Evolutionary conservation across 2,113 vertebrate species (phyloP).

Genomic region (Sander vitreus): DNA sequence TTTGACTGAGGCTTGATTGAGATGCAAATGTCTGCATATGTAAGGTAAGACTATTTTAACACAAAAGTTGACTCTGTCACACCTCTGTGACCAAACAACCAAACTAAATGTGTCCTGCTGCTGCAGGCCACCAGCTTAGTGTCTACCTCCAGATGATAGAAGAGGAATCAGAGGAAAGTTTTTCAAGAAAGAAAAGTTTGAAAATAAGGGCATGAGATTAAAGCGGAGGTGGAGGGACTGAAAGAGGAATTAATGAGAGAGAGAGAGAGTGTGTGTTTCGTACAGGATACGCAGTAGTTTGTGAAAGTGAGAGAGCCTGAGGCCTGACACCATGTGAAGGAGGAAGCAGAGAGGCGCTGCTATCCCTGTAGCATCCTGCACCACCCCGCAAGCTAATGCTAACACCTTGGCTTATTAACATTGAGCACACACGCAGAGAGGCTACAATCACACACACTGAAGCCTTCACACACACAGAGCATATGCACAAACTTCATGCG

Average conservation of each 20-base stretch:
- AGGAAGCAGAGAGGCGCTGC: constrained; percentile 67
- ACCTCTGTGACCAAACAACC: constrained; percentile 8
- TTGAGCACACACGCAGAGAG: constrained; percentile 1
- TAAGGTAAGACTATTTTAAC: neutral
- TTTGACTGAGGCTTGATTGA: no score
- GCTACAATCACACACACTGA: constrained; percentile 18
- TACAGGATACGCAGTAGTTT: neutral
- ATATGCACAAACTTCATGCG: constrained; percentile 12
- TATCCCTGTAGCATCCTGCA: constrained; percentile 63
- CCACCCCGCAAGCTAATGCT: constrained; percentile 65
- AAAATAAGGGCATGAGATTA: constrained; percentile 47
- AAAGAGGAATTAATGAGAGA: neutral
- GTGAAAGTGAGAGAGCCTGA: constrained; percentile 41
- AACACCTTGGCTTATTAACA: constrained; percentile 67
- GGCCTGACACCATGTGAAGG: constrained; percentile 35
- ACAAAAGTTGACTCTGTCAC: constrained; percentile 5
- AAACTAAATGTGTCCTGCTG: neutral
- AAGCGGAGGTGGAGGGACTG: constrained; percentile 33
- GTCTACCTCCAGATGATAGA: neutral
- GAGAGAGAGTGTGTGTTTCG: neutral
- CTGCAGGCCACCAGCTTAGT: neutral
- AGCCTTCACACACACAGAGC: constrained; percentile 3
- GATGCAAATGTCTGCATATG: neutral
- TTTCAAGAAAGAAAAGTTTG: constrained; percentile 51
- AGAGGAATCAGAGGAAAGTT: constrained; percentile 48